Evolutionary conservation across 1,140 invertebrate genomes (phyloP), one percentile per base, ranked within the genome.

Genomic region (Drosophila willistoni): DNA sequence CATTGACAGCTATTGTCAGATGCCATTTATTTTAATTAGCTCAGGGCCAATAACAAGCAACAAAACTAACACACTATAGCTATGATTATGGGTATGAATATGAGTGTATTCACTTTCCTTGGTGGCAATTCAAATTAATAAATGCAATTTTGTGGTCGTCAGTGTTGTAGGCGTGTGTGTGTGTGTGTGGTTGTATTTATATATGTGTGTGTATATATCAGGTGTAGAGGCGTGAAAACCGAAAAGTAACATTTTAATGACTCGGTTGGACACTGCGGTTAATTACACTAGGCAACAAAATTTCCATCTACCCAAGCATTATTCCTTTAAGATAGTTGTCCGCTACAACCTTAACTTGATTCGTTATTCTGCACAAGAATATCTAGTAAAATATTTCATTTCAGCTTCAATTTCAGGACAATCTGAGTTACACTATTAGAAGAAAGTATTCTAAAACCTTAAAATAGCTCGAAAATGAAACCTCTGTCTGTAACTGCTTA

Each of bases 1-100:
- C 71, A 83, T 81, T 81, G 80, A 84, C 84, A 72, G 72, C 59
- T 54, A 25, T 73, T 73, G 64, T 64, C 77, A 70, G 78, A 68
- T 66, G 84, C 72, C 85, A 89, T 89, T 89, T 84, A 80, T 89
- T 89, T 89, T 89, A 89, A 89, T 89, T 89, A 89, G 84, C 80
- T 84, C 34, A 41, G 47, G 14, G 54, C 44, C 51, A 72, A 56
- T 44, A 47, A 36, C 25, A 44, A 62, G 47, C 41, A 12, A 12
- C 34, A 69, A 14, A 42, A 71, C 36, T 65, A 39, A 57, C 69
- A 29, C 34, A 39, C 36, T 29, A 39, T 39, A 4, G 62, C 33
- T 4, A 67, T 33, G 44, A 39, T 39, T 39, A 39, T 39, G 36
- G 36, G 17, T 10, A 51, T 19, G 17, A 51, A 51, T 51, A 51